phyloP scores from a whole-genome alignment of 2,113 vertebrate species.

The Mirza zaza region DNA sequence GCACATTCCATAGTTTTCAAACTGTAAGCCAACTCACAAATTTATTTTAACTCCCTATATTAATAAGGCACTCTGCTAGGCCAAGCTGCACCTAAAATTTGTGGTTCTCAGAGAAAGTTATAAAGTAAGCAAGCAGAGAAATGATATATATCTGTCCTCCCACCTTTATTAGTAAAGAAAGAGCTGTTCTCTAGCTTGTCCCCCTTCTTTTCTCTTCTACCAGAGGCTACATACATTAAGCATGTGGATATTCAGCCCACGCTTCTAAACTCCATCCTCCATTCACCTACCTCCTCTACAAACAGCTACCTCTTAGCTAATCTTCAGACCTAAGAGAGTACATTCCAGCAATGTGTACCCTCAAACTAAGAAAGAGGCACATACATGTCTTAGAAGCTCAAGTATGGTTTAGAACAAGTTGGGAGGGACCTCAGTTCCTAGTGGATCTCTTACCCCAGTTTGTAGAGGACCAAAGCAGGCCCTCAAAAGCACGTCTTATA shows the following conservation, averaged over 20 bases:
- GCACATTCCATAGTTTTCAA: background rate
- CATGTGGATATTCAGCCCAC: background rate
- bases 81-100: constrained; percentile 32
- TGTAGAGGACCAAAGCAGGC: background rate
- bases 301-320: background rate
- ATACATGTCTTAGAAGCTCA: background rate
- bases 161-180: background rate
- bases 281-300: background rate
- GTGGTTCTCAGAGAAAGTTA: background rate
- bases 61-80: constrained; percentile 8
- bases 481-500: background rate
- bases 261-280: background rate
- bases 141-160: background rate
- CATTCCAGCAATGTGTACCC: background rate
- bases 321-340: background rate
- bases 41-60: constrained; percentile 43
- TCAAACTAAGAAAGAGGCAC: background rate
- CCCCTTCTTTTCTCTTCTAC: background rate
- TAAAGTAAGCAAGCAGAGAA: constrained; percentile 5
- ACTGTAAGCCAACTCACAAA: constrained; percentile 3
- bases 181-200: background rate
- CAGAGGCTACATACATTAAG: background rate
- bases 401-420: background rate
- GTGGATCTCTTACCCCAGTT: background rate
- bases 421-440: background rate